Conservation (phyloP, 2,797 vertebrate species). For the Mormyrops boulengeri region DNA sequence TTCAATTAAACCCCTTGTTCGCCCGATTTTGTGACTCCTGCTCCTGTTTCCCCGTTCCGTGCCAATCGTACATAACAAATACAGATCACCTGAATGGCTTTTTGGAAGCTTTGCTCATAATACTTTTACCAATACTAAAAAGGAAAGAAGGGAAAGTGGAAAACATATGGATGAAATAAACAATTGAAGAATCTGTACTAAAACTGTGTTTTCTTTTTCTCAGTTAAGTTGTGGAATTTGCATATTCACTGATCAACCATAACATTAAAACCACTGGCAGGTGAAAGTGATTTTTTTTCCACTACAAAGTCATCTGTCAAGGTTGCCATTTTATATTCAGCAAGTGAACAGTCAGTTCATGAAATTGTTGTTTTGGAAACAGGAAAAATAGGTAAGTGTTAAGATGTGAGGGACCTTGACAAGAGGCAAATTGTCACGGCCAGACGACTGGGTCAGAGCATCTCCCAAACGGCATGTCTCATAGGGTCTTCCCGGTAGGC, state of each 20-base stretch:
- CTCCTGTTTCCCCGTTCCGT: too few relatives aligned
- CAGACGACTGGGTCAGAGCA: neutral
- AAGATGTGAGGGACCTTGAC: neutral
- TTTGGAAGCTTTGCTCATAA: neutral
- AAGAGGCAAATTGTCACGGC: neutral
- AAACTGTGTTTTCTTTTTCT: neutral
- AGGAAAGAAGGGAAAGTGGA: neutral
- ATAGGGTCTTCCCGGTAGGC: neutral
- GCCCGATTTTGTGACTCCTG: too few relatives aligned
- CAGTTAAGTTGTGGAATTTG: neutral
- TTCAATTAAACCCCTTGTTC: too few relatives aligned
- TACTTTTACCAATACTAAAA: neutral
- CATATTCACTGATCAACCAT: neutral
- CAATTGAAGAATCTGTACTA: neutral
- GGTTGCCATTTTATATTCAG: neutral
- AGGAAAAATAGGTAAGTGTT: neutral
- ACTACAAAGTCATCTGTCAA: neutral
- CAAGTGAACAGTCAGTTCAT: neutral
- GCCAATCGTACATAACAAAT: too few relatives aligned
- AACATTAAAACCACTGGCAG: neutral
- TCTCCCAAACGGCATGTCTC: neutral
- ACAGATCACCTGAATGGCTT: neutral
- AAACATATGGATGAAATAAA: neutral
- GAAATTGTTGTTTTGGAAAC: neutral
- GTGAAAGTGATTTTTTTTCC: neutral